A percentile compares a stretch with the other conserved stretches of the same genome.
Evolutionary conservation across 2,113 vertebrate genomes (phyloP).

Genomic region (Hyperopisus bebe): DNA sequence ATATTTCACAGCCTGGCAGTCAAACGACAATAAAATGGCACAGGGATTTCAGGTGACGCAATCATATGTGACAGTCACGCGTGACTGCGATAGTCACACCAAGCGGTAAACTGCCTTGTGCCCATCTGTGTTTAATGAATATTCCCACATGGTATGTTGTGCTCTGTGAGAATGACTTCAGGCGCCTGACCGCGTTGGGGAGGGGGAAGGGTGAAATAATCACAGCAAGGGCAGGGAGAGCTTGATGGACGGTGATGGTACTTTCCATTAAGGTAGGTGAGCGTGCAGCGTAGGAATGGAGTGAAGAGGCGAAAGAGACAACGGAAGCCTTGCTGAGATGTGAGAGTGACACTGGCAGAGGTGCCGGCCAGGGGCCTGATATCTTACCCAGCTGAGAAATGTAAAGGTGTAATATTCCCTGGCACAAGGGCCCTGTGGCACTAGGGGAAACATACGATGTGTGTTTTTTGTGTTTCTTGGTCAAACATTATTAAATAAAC

Average conservation of each 20-base stretch:
- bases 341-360: background rate
- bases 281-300: background rate
- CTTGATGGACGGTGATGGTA: background rate
- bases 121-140: background rate
- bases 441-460: background rate
- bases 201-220: background rate
- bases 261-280: background rate
- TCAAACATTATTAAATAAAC: background rate
- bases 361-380: background rate
- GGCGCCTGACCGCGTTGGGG: background rate
- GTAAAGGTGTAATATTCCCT: background rate
- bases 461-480: background rate
- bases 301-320: background rate
- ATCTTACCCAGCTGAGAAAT: background rate
- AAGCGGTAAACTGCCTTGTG: background rate
- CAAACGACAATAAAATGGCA: background rate
- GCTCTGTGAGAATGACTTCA: background rate
- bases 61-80: background rate
- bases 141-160: background rate
- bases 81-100: background rate
- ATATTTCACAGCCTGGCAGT: background rate
- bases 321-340: slow-evolving; percentile 9
- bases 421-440: background rate
- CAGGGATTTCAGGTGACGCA: background rate
- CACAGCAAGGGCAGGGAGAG: background rate